Conservation (phyloP, 2,888 invertebrate species). For the Tenodera sinensis region DNA sequence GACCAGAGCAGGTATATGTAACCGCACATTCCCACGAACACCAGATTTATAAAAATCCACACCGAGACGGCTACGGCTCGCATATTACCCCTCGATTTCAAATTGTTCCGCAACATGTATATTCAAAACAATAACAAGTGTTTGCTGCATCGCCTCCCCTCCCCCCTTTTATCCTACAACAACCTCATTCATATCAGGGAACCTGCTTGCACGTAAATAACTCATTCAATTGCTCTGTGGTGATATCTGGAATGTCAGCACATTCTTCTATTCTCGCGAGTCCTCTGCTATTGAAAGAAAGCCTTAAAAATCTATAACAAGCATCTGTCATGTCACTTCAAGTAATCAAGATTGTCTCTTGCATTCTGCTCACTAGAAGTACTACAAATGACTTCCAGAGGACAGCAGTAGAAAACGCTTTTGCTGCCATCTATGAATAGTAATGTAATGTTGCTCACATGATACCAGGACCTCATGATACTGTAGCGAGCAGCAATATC, state of each 20-base stretch:
- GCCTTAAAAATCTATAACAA: no score
- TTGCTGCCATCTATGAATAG: not conserved
- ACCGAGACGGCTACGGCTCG: constrained; percentile 63
- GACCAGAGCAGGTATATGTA: constrained; percentile 70
- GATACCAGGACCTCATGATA: not conserved
- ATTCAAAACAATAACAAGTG: not conserved
- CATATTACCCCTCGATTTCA: constrained; percentile 45
- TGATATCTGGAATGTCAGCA: no score
- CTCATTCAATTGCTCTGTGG: not conserved
- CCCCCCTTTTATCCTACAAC: not conserved
- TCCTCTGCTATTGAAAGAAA: no score
- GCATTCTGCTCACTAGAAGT: not conserved
- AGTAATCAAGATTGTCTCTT: not conserved
- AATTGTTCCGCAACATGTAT: not conserved
- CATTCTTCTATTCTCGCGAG: no score
- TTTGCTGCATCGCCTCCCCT: not conserved
- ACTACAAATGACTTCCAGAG: not conserved
- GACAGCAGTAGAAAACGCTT: not conserved
- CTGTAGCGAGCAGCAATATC: not conserved
- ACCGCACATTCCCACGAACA: constrained; percentile 68
- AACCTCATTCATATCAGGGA: not conserved
- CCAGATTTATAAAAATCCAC: constrained; percentile 67
- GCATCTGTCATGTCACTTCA: not conserved
- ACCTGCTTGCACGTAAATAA: no score
- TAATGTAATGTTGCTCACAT: not conserved